Base-by-base conservation (phyloP, 1,140 invertebrate genomes). In the Nilaparvata lugens region DNA sequence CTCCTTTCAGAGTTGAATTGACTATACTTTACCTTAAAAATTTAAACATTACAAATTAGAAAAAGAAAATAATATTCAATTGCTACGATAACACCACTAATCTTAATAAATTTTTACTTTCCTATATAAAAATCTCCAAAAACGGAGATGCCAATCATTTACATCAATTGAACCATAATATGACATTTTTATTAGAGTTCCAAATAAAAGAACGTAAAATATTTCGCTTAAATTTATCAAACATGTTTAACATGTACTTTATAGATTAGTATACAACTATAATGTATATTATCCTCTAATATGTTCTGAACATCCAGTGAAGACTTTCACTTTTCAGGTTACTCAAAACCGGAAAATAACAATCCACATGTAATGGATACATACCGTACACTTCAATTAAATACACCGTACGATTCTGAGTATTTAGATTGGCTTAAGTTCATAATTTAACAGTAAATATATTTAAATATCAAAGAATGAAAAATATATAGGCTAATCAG, bases 171-270 rank as follows among this genome's bases (percentile, higher is more conserved):
- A 35, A 11, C 31, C 31, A 35, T 35, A 35, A 35, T 25, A 23
- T 52, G n/a, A 52, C 7, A 25, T 23, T 52, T 13, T 18, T 6
- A 16, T 51, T 21, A 51, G 63, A 68, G 67, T 68, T 66, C 67
- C 57, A 66, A 68, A 66, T 63, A 68, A 68, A 65, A 67, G 65
- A 68, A 67, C 65, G 61, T 51, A 64, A 64, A 52, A 62, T 21
- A 53, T 64, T 62, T 61, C 64, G 54, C 64, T 58, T 57, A 64
- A 58, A 64, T 58, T 40, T 60, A 64, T 62, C 56, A 60, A 68
- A 69, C 67, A 69, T 69, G 67, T 69, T 67, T 69, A 69, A 69
- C 67, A 69, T 69, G 67, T 63, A 67, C 61, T 51, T 55, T 53
- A 59, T 40, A 35, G 28, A 38, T 31, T 58, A 19, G 31, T 61